Evolutionary conservation across 2,113 vertebrate genomes (phyloP).

Genomic region (Corapipo altera): DNA sequence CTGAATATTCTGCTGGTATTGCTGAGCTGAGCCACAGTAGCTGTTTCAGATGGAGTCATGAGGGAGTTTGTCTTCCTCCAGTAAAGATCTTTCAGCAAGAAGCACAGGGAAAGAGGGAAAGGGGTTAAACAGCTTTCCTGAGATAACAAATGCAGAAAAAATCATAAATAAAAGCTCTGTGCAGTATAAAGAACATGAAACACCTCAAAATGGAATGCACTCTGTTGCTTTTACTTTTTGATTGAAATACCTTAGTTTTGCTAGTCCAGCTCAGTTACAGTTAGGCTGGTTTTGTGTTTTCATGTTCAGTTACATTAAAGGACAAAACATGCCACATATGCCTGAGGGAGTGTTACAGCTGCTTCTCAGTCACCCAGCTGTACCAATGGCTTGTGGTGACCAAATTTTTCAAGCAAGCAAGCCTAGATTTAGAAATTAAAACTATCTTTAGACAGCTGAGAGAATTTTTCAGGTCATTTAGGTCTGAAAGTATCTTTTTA

Average conservation of each 20-base stretch:
- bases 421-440: not conserved
- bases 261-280: not conserved
- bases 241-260: not conserved
- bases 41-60: not conserved
- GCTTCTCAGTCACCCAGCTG: not conserved
- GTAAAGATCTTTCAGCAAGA: not conserved
- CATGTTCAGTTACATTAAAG: accelerated
- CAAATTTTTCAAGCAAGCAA: not conserved
- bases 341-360: not conserved
- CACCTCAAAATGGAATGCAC: not conserved
- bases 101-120: not conserved
- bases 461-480: not conserved
- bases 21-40: not conserved
- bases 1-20: not conserved
- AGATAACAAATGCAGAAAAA: not conserved
- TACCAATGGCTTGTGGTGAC: not conserved
- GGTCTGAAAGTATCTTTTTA: not conserved
- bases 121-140: not conserved
- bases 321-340: accelerated
- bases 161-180: not conserved
- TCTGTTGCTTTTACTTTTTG: not conserved
- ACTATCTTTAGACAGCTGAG: not conserved
- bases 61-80: not conserved
- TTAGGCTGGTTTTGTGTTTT: not conserved
- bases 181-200: not conserved